A percentile compares a stretch with the other conserved stretches of the same genome.
Conservation (phyloP, 2,797 vertebrate genomes). For the Onychomys arenicola region DNA sequence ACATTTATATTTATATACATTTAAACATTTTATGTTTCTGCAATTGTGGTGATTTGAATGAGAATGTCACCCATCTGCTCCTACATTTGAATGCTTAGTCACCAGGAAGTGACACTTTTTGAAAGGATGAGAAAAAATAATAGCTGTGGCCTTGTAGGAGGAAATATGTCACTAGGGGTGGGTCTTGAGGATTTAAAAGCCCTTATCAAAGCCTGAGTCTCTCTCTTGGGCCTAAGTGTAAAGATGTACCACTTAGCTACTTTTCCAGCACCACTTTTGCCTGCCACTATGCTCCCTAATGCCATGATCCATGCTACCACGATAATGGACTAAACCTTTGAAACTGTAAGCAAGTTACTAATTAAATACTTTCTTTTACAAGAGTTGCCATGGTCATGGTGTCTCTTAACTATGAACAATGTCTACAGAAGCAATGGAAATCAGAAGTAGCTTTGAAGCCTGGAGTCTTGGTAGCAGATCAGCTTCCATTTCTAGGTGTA, state of each 20-base stretch:
- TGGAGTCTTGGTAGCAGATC: not conserved
- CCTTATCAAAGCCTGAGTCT: not conserved
- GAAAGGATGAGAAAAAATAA: not conserved
- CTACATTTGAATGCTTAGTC: not conserved
- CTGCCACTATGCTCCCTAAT: not conserved
- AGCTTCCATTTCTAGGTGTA: not conserved
- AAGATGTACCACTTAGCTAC: not conserved
- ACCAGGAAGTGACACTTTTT: not conserved
- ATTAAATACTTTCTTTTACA: not conserved
- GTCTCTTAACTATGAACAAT: not conserved
- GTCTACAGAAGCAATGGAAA: too few species aligned
- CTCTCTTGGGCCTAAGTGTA: not conserved
- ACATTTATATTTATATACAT: not conserved
- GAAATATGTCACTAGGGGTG: not conserved
- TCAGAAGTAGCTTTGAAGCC: not conserved
- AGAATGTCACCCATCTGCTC: not conserved
- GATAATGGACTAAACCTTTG: not conserved
- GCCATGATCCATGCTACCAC: not conserved
- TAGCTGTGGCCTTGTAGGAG: not conserved
- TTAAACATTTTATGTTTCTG: not conserved
- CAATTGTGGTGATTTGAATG: not conserved
- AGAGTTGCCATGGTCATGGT: not conserved
- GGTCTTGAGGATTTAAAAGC: too few species aligned
- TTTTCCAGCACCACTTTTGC: not conserved
- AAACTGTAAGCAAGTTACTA: not conserved